Evolutionary conservation across 1,140 invertebrate genomes (phyloP).

Genomic region (Hyles euphorbiae): DNA sequence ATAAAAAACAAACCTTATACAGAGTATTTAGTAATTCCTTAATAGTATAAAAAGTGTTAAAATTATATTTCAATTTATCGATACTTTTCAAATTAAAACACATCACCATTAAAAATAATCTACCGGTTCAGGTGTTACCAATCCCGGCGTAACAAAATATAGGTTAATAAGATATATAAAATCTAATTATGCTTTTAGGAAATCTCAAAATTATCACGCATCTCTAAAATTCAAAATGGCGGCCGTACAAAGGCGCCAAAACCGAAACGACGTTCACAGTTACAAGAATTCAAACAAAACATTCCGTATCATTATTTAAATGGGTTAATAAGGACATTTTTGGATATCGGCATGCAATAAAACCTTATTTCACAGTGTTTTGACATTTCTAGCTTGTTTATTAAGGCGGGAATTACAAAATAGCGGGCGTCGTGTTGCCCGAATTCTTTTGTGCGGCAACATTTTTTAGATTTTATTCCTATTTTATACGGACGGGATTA

Average conservation of each 20-base stretch:
- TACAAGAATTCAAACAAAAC: background rate
- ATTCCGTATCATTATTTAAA: background rate
- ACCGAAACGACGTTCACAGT: background rate
- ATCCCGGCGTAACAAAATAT: too few species aligned
- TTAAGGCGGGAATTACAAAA: background rate
- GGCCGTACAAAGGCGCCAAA: slow-evolving; percentile 15
- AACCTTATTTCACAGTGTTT: slow-evolving; percentile 12
- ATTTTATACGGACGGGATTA: too few species aligned
- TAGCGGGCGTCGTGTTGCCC: background rate
- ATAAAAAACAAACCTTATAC: too few species aligned
- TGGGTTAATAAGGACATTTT: background rate
- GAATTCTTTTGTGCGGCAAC: slow-evolving; percentile 3
- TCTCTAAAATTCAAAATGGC: slow-evolving; percentile 25
- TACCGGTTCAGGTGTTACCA: too few species aligned
- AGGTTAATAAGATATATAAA: too few species aligned
- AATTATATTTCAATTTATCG: too few species aligned
- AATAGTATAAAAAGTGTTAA: too few species aligned
- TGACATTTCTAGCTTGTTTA: slow-evolving; percentile 9
- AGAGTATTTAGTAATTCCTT: too few species aligned
- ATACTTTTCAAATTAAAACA: too few species aligned
- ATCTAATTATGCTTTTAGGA: too few species aligned
- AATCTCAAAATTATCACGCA: background rate
- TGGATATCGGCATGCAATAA: background rate
- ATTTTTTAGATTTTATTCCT: background rate
- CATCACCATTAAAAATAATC: too few species aligned